A percentile compares a stretch with the other conserved stretches of the same genome.
These are phyloP conservation scores for Salvator merianae DNA, from an alignment of 2,113 vertebrate species.

Conservation along the genomic window DNA sequence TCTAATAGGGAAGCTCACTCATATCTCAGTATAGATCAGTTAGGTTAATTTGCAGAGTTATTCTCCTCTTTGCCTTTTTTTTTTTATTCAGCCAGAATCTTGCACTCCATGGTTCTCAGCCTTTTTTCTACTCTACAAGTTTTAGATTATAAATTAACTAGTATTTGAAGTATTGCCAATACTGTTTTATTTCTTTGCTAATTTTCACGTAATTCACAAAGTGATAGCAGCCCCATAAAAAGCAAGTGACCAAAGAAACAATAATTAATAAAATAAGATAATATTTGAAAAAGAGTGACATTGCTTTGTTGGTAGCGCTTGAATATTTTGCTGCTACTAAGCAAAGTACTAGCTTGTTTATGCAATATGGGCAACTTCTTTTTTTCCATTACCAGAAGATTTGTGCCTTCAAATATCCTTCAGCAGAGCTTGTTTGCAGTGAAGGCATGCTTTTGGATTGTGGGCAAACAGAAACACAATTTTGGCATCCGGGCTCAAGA, in stretches of 20 bases:
- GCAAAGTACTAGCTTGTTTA: too few species aligned
- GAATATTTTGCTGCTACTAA: background rate
- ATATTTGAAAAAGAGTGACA: too few species aligned
- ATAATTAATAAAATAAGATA: too few species aligned
- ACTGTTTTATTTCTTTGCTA: background rate
- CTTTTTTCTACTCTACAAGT: background rate
- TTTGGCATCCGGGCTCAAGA: background rate
- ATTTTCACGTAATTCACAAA: background rate
- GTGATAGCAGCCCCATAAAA: background rate
- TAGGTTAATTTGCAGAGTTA: background rate
- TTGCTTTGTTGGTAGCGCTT: background rate
- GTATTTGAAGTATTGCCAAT: background rate
- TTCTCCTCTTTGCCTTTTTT: background rate
- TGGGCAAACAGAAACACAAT: background rate
- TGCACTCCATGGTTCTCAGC: background rate
- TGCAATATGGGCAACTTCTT: too few species aligned
- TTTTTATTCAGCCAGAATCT: background rate
- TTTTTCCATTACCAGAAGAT: background rate
- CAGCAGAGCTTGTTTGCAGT: background rate
- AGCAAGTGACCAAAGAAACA: too few species aligned
- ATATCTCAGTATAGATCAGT: background rate
- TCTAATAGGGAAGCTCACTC: background rate
- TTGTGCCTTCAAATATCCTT: background rate
- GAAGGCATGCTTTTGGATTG: background rate
- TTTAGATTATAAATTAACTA: conserved; percentile 1